These are phyloP conservation scores for Leptinotarsa texana DNA, from an alignment of 1,140 invertebrate genomes.

Conservation along the genomic window DNA sequence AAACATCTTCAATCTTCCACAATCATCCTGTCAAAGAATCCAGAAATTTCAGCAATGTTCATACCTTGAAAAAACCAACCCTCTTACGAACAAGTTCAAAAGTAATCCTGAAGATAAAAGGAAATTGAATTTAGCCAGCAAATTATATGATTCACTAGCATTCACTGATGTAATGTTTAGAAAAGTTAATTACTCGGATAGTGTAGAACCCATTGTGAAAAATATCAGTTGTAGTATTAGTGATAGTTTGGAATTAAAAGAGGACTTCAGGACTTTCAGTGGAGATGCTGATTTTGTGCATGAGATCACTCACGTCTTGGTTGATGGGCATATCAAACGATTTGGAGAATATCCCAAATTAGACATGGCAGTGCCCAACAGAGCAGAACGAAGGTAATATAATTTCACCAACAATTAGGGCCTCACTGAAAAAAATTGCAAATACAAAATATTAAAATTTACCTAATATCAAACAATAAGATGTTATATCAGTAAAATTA, in stretches of 20 bases:
- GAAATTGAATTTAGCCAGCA: conserved; percentile 28
- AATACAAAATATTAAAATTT: too few relatives aligned
- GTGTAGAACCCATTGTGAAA: conserved; percentile 37
- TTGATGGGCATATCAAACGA: conserved; percentile 34
- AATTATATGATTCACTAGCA: conserved; percentile 40
- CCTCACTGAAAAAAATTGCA: too few relatives aligned
- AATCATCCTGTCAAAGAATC: conserved; percentile 16
- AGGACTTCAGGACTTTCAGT: conserved; percentile 29
- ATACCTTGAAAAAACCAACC: not conserved
- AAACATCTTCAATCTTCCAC: conserved; percentile 35
- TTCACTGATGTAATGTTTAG: conserved; percentile 42
- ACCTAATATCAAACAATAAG: too few relatives aligned
- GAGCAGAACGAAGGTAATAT: conserved; percentile 40
- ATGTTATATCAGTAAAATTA: too few relatives aligned
- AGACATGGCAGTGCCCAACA: conserved; percentile 36
- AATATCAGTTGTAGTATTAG: conserved; percentile 33
- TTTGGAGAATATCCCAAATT: conserved; percentile 30
- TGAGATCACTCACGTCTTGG: conserved; percentile 43
- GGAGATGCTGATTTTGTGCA: conserved; percentile 28
- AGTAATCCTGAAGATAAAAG: conserved; percentile 19
- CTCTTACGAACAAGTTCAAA: not conserved
- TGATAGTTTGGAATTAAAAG: conserved; percentile 45
- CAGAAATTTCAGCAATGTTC: not conserved
- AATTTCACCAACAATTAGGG: too few relatives aligned
- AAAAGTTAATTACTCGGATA: conserved; percentile 27